Base-by-base conservation (phyloP, 2,113 vertebrate species). In the Psophia crepitans region DNA sequence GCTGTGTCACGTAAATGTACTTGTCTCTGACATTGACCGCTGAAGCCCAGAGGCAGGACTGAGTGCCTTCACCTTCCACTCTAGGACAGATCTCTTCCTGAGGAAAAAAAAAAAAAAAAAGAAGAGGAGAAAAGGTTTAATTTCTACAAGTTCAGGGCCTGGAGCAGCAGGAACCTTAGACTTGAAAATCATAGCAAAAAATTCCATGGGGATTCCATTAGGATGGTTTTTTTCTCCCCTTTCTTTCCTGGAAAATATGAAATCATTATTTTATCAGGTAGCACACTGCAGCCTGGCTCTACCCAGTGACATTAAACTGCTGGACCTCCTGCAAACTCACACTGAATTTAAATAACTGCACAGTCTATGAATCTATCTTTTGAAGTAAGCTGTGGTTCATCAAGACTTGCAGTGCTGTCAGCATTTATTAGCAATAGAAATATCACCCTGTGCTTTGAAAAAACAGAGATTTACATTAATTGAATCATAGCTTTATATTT, bases 71-170 rank as follows among this genome's bases (percentile, higher is more conserved):
- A 46, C 97, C 98, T 93, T 98, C 98, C 83, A 79, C 96, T 96
- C 95, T 98, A 71, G 99, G 99, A 96, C 99, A 99, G 97, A 99
- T 99, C 96, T 99, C 99, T 97, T 99, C 99, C 99, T 99, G 98
- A 83, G 80, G 91, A 53, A 82, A 57, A 69, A 90, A 18, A 53
- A 66, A 82, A 58, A 71, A 64, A 53, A 49, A 39, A 43, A 69
- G 27, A 56, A 93, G 43, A 78, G 17, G 43, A 93, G 49, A 82
- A 69, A 54, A 84, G n/a, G 51, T 89, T 97, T 95, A 84, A 97
- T 96, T 88, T 91, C 61, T 93, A 74, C 37, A 81, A 83, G 51
- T 87, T 86, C 44, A 63, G 26, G 16, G 58, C 44, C 49, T 74
- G 33, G 5, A 89, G 64, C 53, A 87, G 44, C 37, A 89, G 83